Percentiles rank a stretch among this genome's conserved stretches.
phyloP scores from a whole-genome alignment of 2,888 invertebrate genomes.

The Iselma pallidipennis region DNA sequence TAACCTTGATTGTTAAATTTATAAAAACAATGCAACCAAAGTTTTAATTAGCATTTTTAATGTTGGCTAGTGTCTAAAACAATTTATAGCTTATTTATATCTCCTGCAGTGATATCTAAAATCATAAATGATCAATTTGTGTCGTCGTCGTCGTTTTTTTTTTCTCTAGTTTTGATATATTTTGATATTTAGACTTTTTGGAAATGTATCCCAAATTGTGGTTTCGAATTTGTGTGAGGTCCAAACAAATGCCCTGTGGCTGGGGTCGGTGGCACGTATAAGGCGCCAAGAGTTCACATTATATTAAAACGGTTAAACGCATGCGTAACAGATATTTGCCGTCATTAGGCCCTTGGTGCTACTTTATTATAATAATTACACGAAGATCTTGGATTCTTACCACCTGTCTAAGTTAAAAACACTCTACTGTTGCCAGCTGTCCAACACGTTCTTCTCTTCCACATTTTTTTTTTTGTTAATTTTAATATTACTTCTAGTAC shows the following conservation, averaged over 20 bases:
- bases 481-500: too few species aligned
- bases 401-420: constrained; percentile 21
- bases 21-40: constrained; percentile 7
- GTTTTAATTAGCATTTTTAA: constrained; percentile 6
- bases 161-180: neutral
- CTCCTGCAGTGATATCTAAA: neutral
- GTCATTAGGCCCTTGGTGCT: constrained; percentile 14
- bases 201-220: neutral
- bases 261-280: neutral
- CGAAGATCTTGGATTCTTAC: constrained; percentile 18
- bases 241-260: neutral
- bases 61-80: neutral
- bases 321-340: constrained; percentile 2
- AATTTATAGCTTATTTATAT: constrained; percentile 1
- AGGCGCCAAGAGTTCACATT: constrained; percentile 1
- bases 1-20: constrained; percentile 6
- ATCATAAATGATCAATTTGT: neutral
- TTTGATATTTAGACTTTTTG: neutral
- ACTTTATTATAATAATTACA: constrained; percentile 22
- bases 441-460: neutral
- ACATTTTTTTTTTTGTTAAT: neutral
- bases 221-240: neutral
- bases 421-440: neutral
- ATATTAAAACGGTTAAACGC: neutral
- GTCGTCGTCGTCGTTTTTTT: neutral